Base-by-base conservation (phyloP, 2,113 vertebrate species). In the Datnioides undecimradiatus region DNA sequence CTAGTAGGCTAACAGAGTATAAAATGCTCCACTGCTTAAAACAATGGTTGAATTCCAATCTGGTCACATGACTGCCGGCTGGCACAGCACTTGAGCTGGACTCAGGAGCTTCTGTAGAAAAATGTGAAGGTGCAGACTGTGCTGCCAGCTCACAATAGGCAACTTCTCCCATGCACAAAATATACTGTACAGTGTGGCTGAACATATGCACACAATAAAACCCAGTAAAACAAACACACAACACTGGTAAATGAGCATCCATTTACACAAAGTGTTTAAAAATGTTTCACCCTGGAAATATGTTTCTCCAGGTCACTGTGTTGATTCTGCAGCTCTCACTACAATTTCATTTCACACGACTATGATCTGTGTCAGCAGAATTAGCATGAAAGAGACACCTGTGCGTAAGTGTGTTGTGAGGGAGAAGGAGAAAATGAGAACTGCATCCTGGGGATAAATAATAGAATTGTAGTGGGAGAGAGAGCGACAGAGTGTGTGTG, bases 31-130 rank as follows among this genome's bases (percentile, higher is more conserved):
- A 87, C 83, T 83, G 80, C 84, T 89, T 82, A 90, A 93, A 90
- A 94, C 92, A 94, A 94, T 90, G 89, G 81, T 84, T 89, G 88
- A 92, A 94, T 94, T 94, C 93, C 93, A 92, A 55, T 74, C 45
- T 72, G 77, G 82, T 93, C 93, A 95, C 92, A 90, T 95, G 93
- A 93, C 89, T 57, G 73, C 59, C 40, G 70, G 74, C 89, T 90
- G 87, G 87, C 84, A 88, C 76, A 86, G 78, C 54, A 74, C 84
- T 90, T 76, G 65, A 86, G 82, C 87, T 86, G 79, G 41, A 88
- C 76, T 85, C 84, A 77, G 68, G 84, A 71, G 88, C 79, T 83
- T 88, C 83, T 78, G 69, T 72, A 81, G 58, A 82, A 86, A 75
- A 92, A 90, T 79, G 80, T 79, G 64, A 84, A 89, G 84, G 85